Evolutionary conservation across 2,797 vertebrate genomes (phyloP).

Genomic region (Sebastes goodei): DNA sequence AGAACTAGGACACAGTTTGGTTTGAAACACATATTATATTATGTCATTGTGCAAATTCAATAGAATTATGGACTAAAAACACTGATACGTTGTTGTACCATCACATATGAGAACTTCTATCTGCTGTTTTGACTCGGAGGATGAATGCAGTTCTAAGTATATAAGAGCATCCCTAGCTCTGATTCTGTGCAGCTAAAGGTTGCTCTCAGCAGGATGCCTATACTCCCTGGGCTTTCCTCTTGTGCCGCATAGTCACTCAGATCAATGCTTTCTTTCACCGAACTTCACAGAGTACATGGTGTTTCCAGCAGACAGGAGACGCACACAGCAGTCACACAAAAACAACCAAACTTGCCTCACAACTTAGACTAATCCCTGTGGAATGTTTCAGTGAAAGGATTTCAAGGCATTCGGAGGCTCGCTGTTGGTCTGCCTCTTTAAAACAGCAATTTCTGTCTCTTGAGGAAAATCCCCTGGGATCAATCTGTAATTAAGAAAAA

Average conservation of each 20-base stretch:
- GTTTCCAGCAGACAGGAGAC: conserved; percentile 68
- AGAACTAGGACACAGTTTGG: neutral
- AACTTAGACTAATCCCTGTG: conserved; percentile 66
- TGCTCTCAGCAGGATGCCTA: conserved; percentile 55
- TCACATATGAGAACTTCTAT: neutral
- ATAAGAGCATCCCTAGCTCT: conserved; percentile 34
- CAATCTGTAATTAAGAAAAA: conserved; percentile 57
- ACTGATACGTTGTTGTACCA: neutral
- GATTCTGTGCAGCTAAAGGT: conserved; percentile 58
- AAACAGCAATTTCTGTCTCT: conserved; percentile 39
- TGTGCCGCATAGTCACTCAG: conserved; percentile 56
- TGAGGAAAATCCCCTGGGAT: conserved; percentile 53
- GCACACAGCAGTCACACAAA: conserved; percentile 61
- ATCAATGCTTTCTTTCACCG: conserved; percentile 76
- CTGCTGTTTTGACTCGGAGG: conserved; percentile 11
- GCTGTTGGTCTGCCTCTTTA: conserved; percentile 41
- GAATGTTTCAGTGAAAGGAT: conserved; percentile 72
- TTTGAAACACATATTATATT: neutral
- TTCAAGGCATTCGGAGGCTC: conserved; percentile 43
- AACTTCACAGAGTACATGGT: conserved; percentile 71
- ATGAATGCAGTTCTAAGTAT: conserved; percentile 14
- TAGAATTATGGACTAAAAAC: neutral
- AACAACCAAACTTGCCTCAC: conserved; percentile 60
- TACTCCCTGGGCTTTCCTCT: conserved; percentile 54
- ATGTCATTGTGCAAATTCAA: neutral